Conservation (phyloP, 2,113 vertebrate species). For the Lethenteron camtschaticum region DNA sequence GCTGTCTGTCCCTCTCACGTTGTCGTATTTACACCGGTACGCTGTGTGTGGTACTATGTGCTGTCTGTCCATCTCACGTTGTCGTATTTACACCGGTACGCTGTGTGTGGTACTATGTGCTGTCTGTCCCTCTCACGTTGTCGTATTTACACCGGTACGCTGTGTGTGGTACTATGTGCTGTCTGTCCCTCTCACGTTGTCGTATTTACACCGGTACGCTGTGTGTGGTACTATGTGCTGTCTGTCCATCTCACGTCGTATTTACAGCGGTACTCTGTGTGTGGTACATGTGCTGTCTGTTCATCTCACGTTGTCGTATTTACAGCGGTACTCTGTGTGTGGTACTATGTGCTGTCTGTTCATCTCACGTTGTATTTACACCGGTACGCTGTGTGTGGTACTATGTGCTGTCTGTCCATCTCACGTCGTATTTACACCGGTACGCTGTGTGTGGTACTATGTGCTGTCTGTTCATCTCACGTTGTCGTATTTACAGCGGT, state of each 20-base stretch:
- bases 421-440: too few relatives aligned
- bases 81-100: slow-evolving; percentile 2
- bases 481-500: too few relatives aligned
- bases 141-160: slow-evolving; percentile 8
- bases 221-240: too few relatives aligned
- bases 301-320: too few relatives aligned
- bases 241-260: too few relatives aligned
- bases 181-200: too few relatives aligned
- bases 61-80: too few relatives aligned
- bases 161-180: slow-evolving; percentile 23
- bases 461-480: neutral
- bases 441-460: slow-evolving; percentile 28
- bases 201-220: slow-evolving; percentile 8
- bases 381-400: slow-evolving; percentile 23
- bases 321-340: slow-evolving; percentile 17
- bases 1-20: too few relatives aligned
- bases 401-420: slow-evolving; percentile 14
- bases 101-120: slow-evolving; percentile 28
- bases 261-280: slow-evolving; percentile 15
- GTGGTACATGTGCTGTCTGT: slow-evolving; percentile 31
- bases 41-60: slow-evolving; percentile 29
- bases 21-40: too few relatives aligned
- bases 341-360: slow-evolving; percentile 16
- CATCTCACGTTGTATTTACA: too few relatives aligned
- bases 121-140: too few relatives aligned